These are phyloP conservation scores for Hydrocynus forskahlii DNA, from an alignment of 2,797 vertebrate genomes.

Conservation along the genomic window DNA sequence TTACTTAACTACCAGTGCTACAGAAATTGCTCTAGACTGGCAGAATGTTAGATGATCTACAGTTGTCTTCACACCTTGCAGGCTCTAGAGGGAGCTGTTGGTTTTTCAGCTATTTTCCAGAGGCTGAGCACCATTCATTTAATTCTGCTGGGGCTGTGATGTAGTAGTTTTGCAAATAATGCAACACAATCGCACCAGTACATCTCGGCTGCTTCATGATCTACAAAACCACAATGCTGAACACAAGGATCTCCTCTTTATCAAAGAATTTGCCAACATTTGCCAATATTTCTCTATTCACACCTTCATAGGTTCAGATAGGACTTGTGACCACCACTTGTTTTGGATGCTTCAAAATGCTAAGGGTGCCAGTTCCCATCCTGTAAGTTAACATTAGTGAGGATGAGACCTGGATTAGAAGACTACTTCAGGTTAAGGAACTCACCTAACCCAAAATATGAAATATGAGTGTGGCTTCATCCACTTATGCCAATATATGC, in stretches of 20 bases:
- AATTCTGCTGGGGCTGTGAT: not conserved
- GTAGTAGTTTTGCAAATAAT: not conserved
- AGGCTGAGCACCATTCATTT: not conserved
- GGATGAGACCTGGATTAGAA: not conserved
- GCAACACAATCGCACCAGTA: not conserved
- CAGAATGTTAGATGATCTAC: no score
- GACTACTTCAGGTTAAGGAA: not conserved
- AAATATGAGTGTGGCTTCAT: not conserved
- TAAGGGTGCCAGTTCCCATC: not conserved
- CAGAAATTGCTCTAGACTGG: no score
- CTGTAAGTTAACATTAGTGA: not conserved
- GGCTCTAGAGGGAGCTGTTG: conserved; percentile 52
- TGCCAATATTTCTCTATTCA: not conserved
- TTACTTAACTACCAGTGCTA: not conserved
- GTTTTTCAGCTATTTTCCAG: not conserved
- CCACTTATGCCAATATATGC: conserved; percentile 2
- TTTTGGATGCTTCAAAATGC: not conserved
- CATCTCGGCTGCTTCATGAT: not conserved
- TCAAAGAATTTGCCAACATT: no score
- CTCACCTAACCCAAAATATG: conserved; percentile 9
- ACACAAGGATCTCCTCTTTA: not conserved
- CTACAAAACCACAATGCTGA: not conserved
- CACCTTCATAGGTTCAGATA: not conserved
- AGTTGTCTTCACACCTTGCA: conserved; percentile 24
- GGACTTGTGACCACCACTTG: no score